These are phyloP conservation scores for Lumbricus terrestris DNA, from an alignment of 2,888 invertebrate genomes.

Conservation along the genomic window DNA sequence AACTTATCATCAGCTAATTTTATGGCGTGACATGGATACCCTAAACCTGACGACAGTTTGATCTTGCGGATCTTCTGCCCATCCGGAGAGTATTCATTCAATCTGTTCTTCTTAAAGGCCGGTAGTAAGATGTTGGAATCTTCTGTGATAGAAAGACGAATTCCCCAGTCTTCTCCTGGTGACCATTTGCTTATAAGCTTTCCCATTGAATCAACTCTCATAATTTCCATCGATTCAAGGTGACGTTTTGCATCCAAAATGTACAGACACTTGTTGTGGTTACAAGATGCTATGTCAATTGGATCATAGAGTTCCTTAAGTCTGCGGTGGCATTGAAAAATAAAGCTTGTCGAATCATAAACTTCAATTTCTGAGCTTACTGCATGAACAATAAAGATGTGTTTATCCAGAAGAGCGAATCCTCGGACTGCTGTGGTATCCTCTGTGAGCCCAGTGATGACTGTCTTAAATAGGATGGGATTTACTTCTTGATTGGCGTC, in stretches of 20 bases:
- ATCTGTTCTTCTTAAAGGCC: background rate
- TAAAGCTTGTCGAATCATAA: background rate
- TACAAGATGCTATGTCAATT: background rate
- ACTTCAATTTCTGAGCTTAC: background rate
- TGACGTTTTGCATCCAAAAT: background rate
- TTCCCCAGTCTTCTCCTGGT: background rate
- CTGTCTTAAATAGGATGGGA: background rate
- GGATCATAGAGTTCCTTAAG: background rate
- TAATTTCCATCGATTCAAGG: background rate
- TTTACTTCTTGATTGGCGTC: background rate
- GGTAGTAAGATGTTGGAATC: background rate
- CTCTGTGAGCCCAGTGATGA: background rate
- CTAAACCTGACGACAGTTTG: background rate
- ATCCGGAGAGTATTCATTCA: background rate
- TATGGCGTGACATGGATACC: background rate
- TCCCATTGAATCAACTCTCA: background rate
- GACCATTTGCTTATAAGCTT: background rate
- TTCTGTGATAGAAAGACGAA: background rate
- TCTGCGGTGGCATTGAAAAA: background rate
- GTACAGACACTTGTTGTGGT: background rate
- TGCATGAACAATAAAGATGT: background rate
- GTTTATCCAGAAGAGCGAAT: background rate
- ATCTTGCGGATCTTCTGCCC: background rate
- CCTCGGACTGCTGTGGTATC: background rate
- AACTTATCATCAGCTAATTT: background rate